Evolutionary conservation across 2,888 invertebrate species (phyloP).

Genomic region (Pyrochroa serraticornis): DNA sequence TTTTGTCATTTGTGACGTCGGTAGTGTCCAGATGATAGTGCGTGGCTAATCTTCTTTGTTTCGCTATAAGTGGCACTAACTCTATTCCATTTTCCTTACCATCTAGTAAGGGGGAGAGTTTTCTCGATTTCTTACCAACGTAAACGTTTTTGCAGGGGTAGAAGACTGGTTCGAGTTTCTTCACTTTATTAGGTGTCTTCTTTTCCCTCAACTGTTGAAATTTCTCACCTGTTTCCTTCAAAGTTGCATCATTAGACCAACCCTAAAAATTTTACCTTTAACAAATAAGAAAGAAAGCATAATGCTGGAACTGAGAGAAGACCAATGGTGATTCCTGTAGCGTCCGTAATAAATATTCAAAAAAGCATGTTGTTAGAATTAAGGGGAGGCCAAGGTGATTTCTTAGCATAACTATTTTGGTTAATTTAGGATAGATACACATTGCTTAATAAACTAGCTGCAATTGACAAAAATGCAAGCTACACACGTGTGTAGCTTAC

Average conservation of each 20-base stretch:
- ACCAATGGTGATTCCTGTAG: too few relatives aligned
- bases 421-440: too few relatives aligned
- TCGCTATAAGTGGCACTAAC: slow-evolving; percentile 76
- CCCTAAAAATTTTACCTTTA: slow-evolving; percentile 46
- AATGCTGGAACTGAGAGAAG: too few relatives aligned
- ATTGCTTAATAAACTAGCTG: too few relatives aligned
- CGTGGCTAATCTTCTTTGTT: slow-evolving; percentile 64
- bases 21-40: slow-evolving; percentile 64
- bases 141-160: slow-evolving; percentile 37
- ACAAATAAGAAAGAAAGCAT: too few relatives aligned
- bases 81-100: slow-evolving; percentile 67
- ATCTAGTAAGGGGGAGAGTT: slow-evolving; percentile 51
- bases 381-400: too few relatives aligned
- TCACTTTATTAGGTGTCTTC: slow-evolving; percentile 32
- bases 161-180: slow-evolving; percentile 38
- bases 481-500: slow-evolving; percentile 60
- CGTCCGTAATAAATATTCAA: too few relatives aligned
- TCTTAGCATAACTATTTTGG: too few relatives aligned
- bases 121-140: slow-evolving; percentile 36
- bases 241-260: slow-evolving; percentile 55
- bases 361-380: too few relatives aligned
- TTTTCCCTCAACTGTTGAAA: slow-evolving; percentile 13
- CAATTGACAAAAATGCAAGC: too few relatives aligned
- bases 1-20: slow-evolving; percentile 62
- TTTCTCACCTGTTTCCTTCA: slow-evolving; percentile 46